Base-by-base conservation (phyloP, 1,140 invertebrate species). In the Heliconius hermathena region DNA sequence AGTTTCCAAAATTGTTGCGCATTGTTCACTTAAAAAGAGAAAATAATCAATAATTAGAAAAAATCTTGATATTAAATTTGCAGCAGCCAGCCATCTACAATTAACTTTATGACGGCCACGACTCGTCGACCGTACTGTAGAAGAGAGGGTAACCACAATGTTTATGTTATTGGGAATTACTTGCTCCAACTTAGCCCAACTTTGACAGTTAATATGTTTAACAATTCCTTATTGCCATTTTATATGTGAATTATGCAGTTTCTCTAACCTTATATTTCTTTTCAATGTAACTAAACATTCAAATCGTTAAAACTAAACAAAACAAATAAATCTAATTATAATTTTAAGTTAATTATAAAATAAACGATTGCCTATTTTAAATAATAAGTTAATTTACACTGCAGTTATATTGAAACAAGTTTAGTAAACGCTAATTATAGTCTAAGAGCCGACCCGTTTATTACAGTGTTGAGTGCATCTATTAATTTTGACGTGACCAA, bases 331-430 rank as follows among this genome's bases (percentile, higher is more conserved):
- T 18, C 8, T 57, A 66, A 29, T 16, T 13, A 66, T n/a, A 66
- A 13, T 66, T 29, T 66, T 26, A 11, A 22, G 11, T n/a, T n/a
- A 11, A 16, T 29, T 66, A 26, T 29, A 26, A 66, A 66, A 66
- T 66, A 66, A 66, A 26, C 29, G 1, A 57, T 66, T 9, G 11
- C 11, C 3, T 13, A 66, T 26, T 9, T 57, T 26, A 26, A 66
- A 66, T 26, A 66, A 66, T 13, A 66, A 66, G 22, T 66, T 8
- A 26, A 66, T 26, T 66, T 66, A 29, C 60, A 66, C 57, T 60
- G n/a, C 57, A 60, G 57, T 60, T 60, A 22, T 60, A 60, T 60
- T 22, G 57, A 60, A 60, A 46, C 26, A 66, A 66, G 60, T 66
- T 3, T 8, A 29, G 33, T 36, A 36, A 36, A 66, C 22, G 3